Evolutionary conservation across 2,888 invertebrate species (phyloP).

Genomic region (Galerucella pusilla): DNA sequence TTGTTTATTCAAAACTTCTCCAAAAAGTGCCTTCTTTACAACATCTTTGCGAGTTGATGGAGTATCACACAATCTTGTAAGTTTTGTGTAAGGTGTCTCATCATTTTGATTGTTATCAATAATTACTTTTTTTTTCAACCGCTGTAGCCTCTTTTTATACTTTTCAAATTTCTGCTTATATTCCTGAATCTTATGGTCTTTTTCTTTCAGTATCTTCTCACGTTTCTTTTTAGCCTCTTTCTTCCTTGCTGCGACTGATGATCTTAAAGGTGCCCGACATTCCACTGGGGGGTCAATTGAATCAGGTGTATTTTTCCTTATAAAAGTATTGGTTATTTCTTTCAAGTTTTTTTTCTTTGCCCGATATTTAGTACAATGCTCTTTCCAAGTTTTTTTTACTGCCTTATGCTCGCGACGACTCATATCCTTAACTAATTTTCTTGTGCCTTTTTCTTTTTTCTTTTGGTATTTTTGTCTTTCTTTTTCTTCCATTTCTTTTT

Average conservation of each 20-base stretch:
- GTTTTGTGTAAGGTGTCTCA: neutral
- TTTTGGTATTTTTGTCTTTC: no score
- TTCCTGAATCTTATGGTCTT: neutral
- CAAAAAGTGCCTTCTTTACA: conserved; percentile 14
- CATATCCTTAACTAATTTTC: no score
- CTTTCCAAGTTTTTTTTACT: no score
- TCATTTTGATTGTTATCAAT: neutral
- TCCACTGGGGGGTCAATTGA: neutral
- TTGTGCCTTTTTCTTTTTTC: no score
- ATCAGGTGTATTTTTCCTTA: neutral
- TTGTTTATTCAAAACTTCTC: conserved; percentile 16
- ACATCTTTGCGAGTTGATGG: conserved; percentile 3
- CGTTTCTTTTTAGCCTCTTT: conserved; percentile 10
- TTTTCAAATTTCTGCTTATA: neutral
- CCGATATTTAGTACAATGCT: no score
- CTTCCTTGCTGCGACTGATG: neutral
- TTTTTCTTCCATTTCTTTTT: no score
- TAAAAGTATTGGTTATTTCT: neutral
- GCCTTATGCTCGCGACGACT: no score
- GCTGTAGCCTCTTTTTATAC: neutral
- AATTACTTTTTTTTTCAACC: neutral
- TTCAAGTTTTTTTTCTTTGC: no score
- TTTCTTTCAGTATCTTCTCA: neutral
- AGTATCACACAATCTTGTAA: neutral
- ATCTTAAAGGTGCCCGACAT: neutral